Evolutionary conservation across 2,113 vertebrate genomes (phyloP).

Genomic region (Gopherus evgoodei): DNA sequence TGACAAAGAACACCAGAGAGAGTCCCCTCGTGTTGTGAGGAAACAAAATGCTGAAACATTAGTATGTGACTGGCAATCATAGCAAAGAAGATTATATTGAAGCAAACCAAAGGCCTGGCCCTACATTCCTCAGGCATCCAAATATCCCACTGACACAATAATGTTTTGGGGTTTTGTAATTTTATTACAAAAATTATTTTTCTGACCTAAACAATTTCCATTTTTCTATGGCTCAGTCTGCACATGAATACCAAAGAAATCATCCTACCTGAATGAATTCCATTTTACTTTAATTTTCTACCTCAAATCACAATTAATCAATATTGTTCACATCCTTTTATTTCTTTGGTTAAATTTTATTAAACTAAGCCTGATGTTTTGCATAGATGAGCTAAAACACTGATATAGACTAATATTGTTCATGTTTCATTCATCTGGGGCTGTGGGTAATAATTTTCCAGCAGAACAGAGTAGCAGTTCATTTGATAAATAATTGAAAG

Average conservation of each 20-base stretch:
- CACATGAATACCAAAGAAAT: background rate
- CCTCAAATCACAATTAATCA: slow-evolving; percentile 47
- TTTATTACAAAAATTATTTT: background rate
- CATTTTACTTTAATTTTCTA: slow-evolving; percentile 46
- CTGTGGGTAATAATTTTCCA: background rate
- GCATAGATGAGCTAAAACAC: background rate
- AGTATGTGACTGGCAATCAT: background rate
- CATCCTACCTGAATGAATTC: background rate
- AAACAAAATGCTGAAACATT: background rate
- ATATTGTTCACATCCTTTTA: slow-evolving; percentile 50
- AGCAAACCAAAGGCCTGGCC: background rate
- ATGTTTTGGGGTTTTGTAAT: background rate
- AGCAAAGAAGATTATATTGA: background rate
- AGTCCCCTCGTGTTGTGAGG: background rate
- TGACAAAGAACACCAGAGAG: background rate
- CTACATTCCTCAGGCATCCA: background rate
- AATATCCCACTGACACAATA: background rate
- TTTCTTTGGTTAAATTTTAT: slow-evolving; percentile 1
- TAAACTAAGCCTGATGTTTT: slow-evolving; percentile 36
- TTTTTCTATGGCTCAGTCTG: background rate
- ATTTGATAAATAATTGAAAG: background rate
- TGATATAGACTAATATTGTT: background rate
- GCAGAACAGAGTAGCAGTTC: background rate
- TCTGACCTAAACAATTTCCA: background rate
- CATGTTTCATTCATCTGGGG: slow-evolving; percentile 12